Base-by-base conservation (phyloP, 2,888 invertebrate species). In the Mellilla xanthometata region DNA sequence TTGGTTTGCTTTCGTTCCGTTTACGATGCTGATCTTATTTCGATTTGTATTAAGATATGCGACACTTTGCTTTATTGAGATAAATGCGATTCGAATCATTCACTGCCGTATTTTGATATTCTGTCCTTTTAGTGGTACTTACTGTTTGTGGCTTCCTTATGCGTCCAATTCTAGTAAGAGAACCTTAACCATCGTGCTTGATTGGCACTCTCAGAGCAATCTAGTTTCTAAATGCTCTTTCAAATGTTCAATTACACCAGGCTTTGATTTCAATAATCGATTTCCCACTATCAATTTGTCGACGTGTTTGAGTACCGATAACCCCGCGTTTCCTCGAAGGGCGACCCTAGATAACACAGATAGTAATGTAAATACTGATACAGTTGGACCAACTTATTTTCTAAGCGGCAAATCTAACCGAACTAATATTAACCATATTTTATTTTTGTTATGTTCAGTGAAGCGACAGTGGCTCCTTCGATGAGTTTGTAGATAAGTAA, bases 291-390 rank as follows among this genome's bases (percentile, higher is more conserved):
- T 54, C 52, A 39, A 46, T 46, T 32, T 15, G 41, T 47, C 11
- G 41, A 40, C 44, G 40, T 22, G 40, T 36, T 39, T 5, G 32
- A 29, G 34, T 34, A 49, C 45, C 54, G 77, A 76, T 76, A 76
- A 75, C 76, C 73, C 61, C 39, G 54, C 52, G 54, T 63, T 76
- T 76, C 75, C 68, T 61, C 60, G 72, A 74, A 75, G 68, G 69
- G 57, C 64, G 66, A 72, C 73, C 74, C 61, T 49, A 58, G 71
- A 73, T 71, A 67, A 53, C 47, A 43, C 11, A 52, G 70, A 73
- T 72, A 72, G 62, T 61, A 54, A 57, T 63, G 65, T 60, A 59
- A 62, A 66, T 56, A 68, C 62, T 58, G 27, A 28, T 28, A 36
- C 28, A 19, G 3, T 19, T 19, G 15, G 15, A 19, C 1, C 15